phyloP scores from a whole-genome alignment of 2,797 vertebrate genomes.

The Pipistrellus pygmaeus region DNA sequence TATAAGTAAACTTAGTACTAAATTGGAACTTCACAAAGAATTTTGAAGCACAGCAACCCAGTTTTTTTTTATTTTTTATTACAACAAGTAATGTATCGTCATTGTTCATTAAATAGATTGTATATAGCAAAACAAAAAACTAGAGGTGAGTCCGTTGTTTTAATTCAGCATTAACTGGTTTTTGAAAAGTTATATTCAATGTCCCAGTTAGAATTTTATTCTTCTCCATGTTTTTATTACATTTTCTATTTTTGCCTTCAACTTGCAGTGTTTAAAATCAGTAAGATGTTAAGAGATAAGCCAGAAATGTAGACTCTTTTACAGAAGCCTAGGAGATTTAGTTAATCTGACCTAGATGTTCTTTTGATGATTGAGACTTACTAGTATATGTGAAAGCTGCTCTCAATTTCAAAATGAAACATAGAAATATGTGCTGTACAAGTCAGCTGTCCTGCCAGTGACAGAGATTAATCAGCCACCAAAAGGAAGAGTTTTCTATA shows the following conservation, averaged over 20 bases:
- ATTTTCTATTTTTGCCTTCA: conserved; percentile 68
- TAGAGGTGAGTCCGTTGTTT: conserved; percentile 33
- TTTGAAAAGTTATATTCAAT: conserved; percentile 45
- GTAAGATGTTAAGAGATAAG: conserved; percentile 89
- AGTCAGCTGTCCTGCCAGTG: conserved; percentile 85
- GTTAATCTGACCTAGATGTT: conserved; percentile 93
- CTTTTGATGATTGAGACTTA: conserved; percentile 92
- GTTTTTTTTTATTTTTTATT: conserved; percentile 32
- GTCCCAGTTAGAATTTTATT: conserved; percentile 54
- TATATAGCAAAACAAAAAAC: conserved; percentile 27
- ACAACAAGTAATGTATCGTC: conserved; percentile 33
- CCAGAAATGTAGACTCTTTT: conserved; percentile 86
- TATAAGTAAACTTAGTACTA: neutral
- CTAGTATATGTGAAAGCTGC: conserved; percentile 86
- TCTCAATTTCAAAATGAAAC: conserved; percentile 90
- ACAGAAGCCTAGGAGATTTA: conserved; percentile 89
- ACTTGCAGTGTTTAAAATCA: conserved; percentile 86
- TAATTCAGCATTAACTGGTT: conserved; percentile 40
- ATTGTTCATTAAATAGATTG: conserved; percentile 38
- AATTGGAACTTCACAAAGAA: neutral
- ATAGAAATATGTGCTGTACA: conserved; percentile 83
- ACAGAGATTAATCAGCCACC: conserved; percentile 86
- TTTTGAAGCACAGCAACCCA: conserved; percentile 9
- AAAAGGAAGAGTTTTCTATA: conserved; percentile 87
- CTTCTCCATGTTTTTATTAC: conserved; percentile 13